phyloP scores from a whole-genome alignment of 2,888 invertebrate species.

The Sisyra nigra region DNA sequence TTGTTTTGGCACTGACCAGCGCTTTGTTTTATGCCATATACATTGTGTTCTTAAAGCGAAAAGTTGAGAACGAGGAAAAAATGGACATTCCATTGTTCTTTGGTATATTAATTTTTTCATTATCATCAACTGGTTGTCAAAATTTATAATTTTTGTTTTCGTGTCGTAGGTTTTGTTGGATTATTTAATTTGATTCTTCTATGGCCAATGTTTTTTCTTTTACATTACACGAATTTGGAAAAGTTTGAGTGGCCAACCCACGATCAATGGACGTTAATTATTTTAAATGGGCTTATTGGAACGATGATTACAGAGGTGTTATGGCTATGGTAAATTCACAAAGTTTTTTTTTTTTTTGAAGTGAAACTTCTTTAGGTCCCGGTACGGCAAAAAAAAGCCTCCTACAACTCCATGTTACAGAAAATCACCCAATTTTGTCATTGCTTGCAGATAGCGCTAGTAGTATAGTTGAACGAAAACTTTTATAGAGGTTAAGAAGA shows the following conservation, averaged over 20 bases:
- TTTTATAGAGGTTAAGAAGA: no score
- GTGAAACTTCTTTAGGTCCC: no score
- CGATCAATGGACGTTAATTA: conserved; percentile 60
- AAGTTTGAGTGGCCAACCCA: conserved; percentile 71
- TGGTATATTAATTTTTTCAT: conserved; percentile 56
- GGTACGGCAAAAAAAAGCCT: no score
- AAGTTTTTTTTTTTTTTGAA: background rate
- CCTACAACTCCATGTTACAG: no score
- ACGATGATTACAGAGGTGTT: conserved; percentile 83
- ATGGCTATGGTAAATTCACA: conserved; percentile 66
- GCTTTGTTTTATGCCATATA: conserved; percentile 84
- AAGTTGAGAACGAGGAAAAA: conserved; percentile 82
- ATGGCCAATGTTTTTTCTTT: conserved; percentile 79
- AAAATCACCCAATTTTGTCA: no score
- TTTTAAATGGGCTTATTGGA: conserved; percentile 77
- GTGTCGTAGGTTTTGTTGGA: conserved; percentile 82
- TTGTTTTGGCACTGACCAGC: conserved; percentile 67
- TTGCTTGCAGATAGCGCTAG: no score
- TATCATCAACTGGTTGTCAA: background rate
- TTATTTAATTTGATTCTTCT: conserved; percentile 72
- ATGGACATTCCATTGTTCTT: conserved; percentile 92
- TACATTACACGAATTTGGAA: conserved; percentile 72
- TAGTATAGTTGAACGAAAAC: no score
- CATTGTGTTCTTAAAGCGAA: conserved; percentile 69
- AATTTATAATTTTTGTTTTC: background rate